Evolutionary conservation across 1,140 invertebrate species (phyloP), one percentile per base, ranked within the genome.

Genomic region (Danaus melanippus): DNA sequence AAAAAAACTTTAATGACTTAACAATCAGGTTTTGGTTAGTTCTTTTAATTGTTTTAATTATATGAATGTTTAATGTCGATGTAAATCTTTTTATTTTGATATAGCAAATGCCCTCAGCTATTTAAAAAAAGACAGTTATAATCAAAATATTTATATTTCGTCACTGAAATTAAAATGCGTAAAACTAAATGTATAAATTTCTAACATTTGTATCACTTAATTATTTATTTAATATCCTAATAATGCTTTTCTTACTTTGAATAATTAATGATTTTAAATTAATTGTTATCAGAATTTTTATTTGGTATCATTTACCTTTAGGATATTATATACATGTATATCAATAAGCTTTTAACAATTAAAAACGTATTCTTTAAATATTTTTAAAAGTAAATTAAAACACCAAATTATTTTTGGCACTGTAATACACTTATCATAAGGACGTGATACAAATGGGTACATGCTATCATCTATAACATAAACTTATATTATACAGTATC

Each of bases 401-500:
- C 46, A 48, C 21, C 21, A 32, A 32, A 32, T 32, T 32, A 32
- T 32, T 32, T 15, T 63, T 69, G 58, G 60, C 58, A 63, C 58
- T 66, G 53, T 51, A 46, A 32, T 32, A 32, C 21, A 32, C 21
- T 32, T 32, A 32, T n/a, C 39, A 44, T 51, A 48, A 21, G 45
- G 53, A 56, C 52, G 47, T 58, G 56, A 55, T 61, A 62, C 45
- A 54, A 60, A 46, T 60, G 54, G 55, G 52, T 32, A 32, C 21
- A 45, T 50, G 56, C 53, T 52, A 43, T 45, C 42, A 47, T 53
- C 51, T 41, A 46, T 63, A 41, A 52, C 55, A 17, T 15, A 40
- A 15, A 11, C 46, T n/a, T 56, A 32, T 32, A 45, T 51, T 42
- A 82, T 43, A 88, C 78, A 47, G 85, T 88, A 60, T 88, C 86